Evolutionary conservation across 2,888 invertebrate genomes (phyloP).

Genomic region (Acronicta aceris): DNA sequence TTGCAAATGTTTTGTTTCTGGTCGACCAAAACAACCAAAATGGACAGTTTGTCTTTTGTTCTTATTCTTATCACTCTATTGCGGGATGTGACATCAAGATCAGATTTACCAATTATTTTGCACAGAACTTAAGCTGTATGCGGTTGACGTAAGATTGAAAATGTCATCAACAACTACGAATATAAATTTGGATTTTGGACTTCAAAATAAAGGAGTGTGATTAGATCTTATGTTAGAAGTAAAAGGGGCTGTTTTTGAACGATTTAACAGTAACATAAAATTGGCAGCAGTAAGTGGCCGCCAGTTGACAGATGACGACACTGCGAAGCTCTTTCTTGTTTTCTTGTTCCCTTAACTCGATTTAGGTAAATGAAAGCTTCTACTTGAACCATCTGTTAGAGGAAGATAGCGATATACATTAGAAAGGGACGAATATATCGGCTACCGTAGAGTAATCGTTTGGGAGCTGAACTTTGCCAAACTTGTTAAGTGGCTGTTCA

Average conservation of each 20-base stretch:
- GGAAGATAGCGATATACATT: conserved; percentile 21
- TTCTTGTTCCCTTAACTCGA: conserved; percentile 79
- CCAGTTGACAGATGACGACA: conserved; percentile 81
- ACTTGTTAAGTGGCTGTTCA: conserved; percentile 44
- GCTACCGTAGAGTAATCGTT: conserved; percentile 57
- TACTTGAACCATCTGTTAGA: conserved; percentile 68
- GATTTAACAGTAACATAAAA: conserved; percentile 40
- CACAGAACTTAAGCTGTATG: conserved; percentile 35
- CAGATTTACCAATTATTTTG: conserved; percentile 51
- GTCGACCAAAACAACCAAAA: conserved; percentile 63
- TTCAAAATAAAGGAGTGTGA: conserved; percentile 25
- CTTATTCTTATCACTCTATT: conserved; percentile 76
- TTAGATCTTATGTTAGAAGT: conserved; percentile 40
- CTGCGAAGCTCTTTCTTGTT: conserved; percentile 79
- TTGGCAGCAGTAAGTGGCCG: conserved; percentile 68
- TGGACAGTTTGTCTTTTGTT: conserved; percentile 74
- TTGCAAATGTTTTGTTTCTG: conserved; percentile 9
- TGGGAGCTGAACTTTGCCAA: conserved; percentile 58
- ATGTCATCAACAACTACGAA: conserved; percentile 29
- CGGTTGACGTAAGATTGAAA: conserved; percentile 32
- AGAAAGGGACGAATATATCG: conserved; percentile 26
- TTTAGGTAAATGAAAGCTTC: conserved; percentile 77
- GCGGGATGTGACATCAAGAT: conserved; percentile 70
- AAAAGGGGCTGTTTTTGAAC: conserved; percentile 55
- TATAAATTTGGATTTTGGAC: conserved; percentile 26